Base-by-base conservation (phyloP, 2,888 invertebrate species). In the Ophraella communa region DNA sequence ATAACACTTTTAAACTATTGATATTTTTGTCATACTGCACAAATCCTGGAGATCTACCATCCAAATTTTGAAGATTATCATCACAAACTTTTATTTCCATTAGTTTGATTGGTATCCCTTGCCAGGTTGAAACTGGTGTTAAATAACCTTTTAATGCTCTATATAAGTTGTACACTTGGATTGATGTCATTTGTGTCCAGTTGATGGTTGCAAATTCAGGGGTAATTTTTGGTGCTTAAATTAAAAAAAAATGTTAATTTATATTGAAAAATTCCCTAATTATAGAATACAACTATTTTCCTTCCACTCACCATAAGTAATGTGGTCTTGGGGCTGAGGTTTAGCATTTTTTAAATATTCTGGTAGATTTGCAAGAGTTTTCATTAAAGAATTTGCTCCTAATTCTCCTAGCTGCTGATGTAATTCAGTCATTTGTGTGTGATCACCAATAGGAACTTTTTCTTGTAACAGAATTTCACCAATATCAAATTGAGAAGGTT, bases 401-500 rank as follows among this genome's bases (percentile, higher is more conserved):
- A 89, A 80, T 42, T 84, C 81, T 4, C 92, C 89, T 68, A 95
- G 80, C 71, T 84, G 84, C 11, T 83, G 75, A 69, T 90, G 86
- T 58, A 95, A 81, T 71, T 90, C 87, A 24, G 89, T 88, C 81
- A 91, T 85, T 59, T 84, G 87, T 69, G 88, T 86, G 72, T 90
- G 80, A 49, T 85, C 79, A 18, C 80, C 73, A 67, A 94, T 86
- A 39, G 78, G 64, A 18, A 90, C 77, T 77, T 83, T 81, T 70
- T 82, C 80, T 79, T 91, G 90, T 14, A 84, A 80, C 71, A 90
- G 81, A 74, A 90, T 87, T 77, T 88, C 87, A 73, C 95, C 95
- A 71, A 91, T 83, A 85, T 95, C 95, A 84, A 94, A 95, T 80
- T 87, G 86, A 75, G 91, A 85, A 30, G 95, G 90, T 79, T 88